Evolutionary conservation across 2,797 vertebrate genomes (phyloP).

Genomic region (Myoxocephalus aenaeus): DNA sequence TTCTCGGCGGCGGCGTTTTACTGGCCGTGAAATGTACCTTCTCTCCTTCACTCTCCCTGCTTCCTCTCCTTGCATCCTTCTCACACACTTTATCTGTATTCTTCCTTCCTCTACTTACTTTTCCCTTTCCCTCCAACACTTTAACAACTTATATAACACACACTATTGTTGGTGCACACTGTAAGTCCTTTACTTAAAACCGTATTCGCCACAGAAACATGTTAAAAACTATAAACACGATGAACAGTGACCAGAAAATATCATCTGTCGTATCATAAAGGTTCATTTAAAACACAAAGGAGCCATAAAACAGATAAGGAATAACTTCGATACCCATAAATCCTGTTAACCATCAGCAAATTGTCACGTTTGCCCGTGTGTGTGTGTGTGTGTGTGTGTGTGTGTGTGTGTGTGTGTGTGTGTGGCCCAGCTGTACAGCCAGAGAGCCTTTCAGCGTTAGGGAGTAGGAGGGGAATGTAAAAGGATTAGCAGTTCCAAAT

Average conservation of each 20-base stretch:
- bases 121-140: neutral
- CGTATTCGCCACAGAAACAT: neutral
- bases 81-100: neutral
- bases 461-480: slow-evolving; percentile 59
- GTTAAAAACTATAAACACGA: no score
- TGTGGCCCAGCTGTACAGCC: slow-evolving; percentile 36
- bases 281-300: neutral
- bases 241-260: neutral
- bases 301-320: neutral
- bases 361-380: neutral
- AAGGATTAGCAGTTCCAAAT: slow-evolving; percentile 72
- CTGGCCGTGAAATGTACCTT: slow-evolving; percentile 72
- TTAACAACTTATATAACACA: neutral
- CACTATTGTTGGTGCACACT: neutral
- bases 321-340: slow-evolving; percentile 15
- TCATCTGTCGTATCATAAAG: neutral
- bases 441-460: slow-evolving; percentile 53
- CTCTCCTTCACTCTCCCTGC: slow-evolving; percentile 43
- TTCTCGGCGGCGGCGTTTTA: slow-evolving; percentile 53
- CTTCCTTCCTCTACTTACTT: neutral
- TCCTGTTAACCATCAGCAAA: neutral
- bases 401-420: slow-evolving; percentile 5
- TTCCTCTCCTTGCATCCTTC: neutral
- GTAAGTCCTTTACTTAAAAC: neutral
- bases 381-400: slow-evolving; percentile 3